Evolutionary conservation across 2,797 vertebrate genomes (phyloP).

Genomic region (Ctenochaetus hawaiiensis): DNA sequence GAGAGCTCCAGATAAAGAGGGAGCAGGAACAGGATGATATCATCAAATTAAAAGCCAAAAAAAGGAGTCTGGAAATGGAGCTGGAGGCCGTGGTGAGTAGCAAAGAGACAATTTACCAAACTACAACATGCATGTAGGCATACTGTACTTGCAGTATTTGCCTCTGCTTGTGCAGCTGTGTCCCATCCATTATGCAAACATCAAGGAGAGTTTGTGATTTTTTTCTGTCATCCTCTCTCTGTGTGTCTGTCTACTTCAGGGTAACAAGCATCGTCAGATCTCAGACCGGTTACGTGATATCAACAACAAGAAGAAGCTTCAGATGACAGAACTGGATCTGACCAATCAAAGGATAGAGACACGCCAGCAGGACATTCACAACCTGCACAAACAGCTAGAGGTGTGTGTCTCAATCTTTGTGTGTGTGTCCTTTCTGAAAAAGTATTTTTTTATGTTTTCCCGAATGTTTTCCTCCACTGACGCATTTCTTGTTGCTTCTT

Average conservation of each 20-base stretch:
- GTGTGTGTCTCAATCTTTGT: conserved; percentile 59
- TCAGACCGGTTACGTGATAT: conserved; percentile 91
- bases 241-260: conserved; percentile 79
- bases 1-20: conserved; percentile 91
- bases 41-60: conserved; percentile 90
- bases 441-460: neutral
- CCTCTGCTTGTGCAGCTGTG: neutral
- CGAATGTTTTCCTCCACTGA: conserved; percentile 13
- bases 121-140: neutral
- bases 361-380: conserved; percentile 89
- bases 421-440: neutral
- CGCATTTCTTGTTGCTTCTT: conserved; percentile 18
- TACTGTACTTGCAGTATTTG: neutral
- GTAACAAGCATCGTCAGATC: conserved; percentile 94
- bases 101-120: neutral
- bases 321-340: conserved; percentile 89
- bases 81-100: conserved; percentile 94
- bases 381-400: conserved; percentile 92
- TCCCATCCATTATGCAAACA: neutral
- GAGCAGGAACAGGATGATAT: conserved; percentile 94
- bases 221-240: neutral
- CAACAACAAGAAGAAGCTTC: conserved; percentile 88
- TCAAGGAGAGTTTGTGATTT: neutral
- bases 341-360: conserved; percentile 90
- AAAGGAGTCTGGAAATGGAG: conserved; percentile 94